A percentile compares a stretch with the other conserved stretches of the same genome.
Conservation (phyloP, 2,888 invertebrate species). For the Dioctria rufipes region DNA sequence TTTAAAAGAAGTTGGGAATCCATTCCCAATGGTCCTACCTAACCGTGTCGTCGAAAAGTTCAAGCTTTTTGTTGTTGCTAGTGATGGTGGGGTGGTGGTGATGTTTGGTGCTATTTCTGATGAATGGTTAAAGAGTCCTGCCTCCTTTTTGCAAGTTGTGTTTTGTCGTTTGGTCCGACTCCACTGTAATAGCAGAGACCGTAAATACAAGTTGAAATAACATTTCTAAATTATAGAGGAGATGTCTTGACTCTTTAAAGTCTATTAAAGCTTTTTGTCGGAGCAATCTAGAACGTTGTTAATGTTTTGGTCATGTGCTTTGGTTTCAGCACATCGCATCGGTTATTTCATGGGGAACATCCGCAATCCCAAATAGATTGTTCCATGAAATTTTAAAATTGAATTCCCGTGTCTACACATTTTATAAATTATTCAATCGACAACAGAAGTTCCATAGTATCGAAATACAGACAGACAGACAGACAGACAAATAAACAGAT, state of each 20-base stretch:
- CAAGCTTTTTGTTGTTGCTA: too few species aligned
- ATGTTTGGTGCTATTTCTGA: too few species aligned
- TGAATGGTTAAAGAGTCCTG: too few species aligned
- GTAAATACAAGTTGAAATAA: not conserved
- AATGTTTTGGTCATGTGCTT: not conserved
- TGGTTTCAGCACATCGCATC: not conserved
- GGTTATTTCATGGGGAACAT: not conserved
- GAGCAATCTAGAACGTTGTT: not conserved
- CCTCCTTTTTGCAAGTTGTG: not conserved
- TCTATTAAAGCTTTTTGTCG: slow-evolving; percentile 34
- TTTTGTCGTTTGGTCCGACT: not conserved
- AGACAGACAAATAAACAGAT: too few species aligned
- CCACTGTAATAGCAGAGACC: not conserved
- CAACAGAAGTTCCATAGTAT: not conserved
- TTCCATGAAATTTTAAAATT: slow-evolving; percentile 36
- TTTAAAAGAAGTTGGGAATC: too few species aligned
- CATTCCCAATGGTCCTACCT: too few species aligned
- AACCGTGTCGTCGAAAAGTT: too few species aligned
- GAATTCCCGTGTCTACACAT: slow-evolving; percentile 15
- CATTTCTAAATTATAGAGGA: slow-evolving; percentile 40
- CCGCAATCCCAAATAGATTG: slow-evolving; percentile 33
- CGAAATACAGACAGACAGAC: too few species aligned
- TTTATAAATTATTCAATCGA: slow-evolving; percentile 21
- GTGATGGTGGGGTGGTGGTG: too few species aligned
- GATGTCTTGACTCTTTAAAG: slow-evolving; percentile 21